Base-by-base conservation (phyloP, 2,797 vertebrate species). In the Acridotheres tristis region DNA sequence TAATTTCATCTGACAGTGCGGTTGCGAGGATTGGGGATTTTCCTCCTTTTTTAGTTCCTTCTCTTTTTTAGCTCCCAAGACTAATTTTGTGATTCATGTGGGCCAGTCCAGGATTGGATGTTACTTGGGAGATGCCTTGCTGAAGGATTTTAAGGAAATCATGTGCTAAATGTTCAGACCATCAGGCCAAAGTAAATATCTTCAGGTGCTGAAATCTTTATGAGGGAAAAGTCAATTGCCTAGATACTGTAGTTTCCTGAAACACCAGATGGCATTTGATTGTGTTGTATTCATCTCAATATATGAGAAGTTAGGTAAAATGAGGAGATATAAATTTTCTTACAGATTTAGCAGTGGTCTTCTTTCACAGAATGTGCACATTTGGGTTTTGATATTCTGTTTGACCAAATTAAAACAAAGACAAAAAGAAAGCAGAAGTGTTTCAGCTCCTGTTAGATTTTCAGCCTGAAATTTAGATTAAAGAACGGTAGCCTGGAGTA, bases 391-490 rank as follows among this genome's bases (percentile, higher is more conserved):
- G 22, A 32, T 76, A 40, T 3, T 25, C 26, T 53, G n/a, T 61
- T 81, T 94, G 45, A 93, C 34, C n/a, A 55, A 90, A 87, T 82
- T 69, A 59, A 93, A 88, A 38, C 18, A 78, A 75, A 81, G 8
- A 34, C 5, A 5, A 21, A 72, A 55, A 71, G 16, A 80, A 81
- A 59, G 77, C 1, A 10, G 38, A 91, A 68, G 16, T 58, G 3
- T 53, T 69, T 90, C 58, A 73, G 47, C 62, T 93, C 22, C 30
- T 79, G 12, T 53, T 59, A 66, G 19, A 42, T 82, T 90, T 79
- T 92, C 48, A 76, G 7, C 4, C 45, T 79, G 59, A 86, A 92
- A 89, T 80, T 79, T 47, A 82, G 43, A 88, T 92, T 65, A 84
- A 92, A 84, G 34, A 17, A 40, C 43, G 32, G 50, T 79, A 89